Evolutionary conservation across 1,140 invertebrate species (phyloP).

Genomic region (Centruroides sculpturatus): DNA sequence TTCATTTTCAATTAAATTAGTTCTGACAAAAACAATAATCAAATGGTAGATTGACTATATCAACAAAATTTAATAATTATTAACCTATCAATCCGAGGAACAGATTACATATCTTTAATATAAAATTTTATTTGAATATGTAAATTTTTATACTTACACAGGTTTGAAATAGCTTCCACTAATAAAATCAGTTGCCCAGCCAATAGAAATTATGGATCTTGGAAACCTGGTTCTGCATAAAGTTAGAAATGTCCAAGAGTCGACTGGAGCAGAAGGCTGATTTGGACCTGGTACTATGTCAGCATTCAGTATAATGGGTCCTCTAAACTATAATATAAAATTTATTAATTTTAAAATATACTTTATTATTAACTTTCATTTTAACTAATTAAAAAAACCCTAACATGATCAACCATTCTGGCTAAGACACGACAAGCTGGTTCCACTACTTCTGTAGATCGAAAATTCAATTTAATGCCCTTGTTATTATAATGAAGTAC

Average conservation of each 20-base stretch:
- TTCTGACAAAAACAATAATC: no score
- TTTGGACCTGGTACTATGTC: slow-evolving; percentile 64
- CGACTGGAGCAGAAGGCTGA: slow-evolving; percentile 44
- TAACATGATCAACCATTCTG: slow-evolving; percentile 32
- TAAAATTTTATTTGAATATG: no score
- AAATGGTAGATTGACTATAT: no score
- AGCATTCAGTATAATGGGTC: slow-evolving; percentile 74
- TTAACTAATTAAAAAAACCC: slow-evolving; percentile 4
- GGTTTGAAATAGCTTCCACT: slow-evolving; percentile 8
- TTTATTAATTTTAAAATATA: not conserved
- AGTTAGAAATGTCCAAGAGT: slow-evolving; percentile 48
- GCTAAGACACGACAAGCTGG: slow-evolving; percentile 42
- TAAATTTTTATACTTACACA: slow-evolving; percentile 1
- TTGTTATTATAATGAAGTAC: slow-evolving; percentile 30
- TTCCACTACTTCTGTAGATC: slow-evolving; percentile 58
- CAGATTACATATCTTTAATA: no score
- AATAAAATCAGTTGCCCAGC: slow-evolving; percentile 45
- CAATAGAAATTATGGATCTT: slow-evolving; percentile 55
- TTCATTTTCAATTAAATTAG: no score
- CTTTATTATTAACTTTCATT: not conserved
- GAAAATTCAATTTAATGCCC: slow-evolving; percentile 81
- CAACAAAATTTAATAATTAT: no score
- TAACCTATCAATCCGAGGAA: no score
- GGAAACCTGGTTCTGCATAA: slow-evolving; percentile 41
- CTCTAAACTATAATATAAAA: slow-evolving; percentile 2